Base-by-base conservation (phyloP, 1,140 invertebrate species). In the Aphelenchoides avenae region DNA sequence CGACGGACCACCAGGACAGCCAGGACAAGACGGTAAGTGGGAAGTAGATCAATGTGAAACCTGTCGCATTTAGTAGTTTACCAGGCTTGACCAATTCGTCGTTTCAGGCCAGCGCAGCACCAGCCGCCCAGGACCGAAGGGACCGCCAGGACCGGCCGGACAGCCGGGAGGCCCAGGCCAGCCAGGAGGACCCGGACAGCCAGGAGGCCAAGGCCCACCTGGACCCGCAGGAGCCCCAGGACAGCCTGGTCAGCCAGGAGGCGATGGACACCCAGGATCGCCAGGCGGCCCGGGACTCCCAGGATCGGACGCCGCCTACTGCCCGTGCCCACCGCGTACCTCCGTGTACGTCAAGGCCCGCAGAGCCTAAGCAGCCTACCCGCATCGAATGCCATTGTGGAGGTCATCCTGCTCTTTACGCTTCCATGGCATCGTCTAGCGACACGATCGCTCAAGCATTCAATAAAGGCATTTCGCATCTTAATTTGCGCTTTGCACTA, bases 301-400 rank as follows among this genome's bases (percentile, higher is more conserved):
- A 9, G 57, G 57, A 5, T 15, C 39, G n/a, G 48, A 47, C 37
- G 56, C 56, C 13, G 56, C 61, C 15, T 59, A 59, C 15, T 59
- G 57, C 29, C 61, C 57, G n/a, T 59, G 57, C 59, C 57, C 57
- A 6, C 61, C 57, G 29, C 57, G 57, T 27, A 59, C 57, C 24
- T n/a, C n/a, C n/a, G n/a, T n/a, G n/a, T n/a, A n/a, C n/a, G n/a
- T n/a, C n/a, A n/a, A n/a, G n/a, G n/a, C n/a, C n/a, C n/a, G n/a
- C n/a, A n/a, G n/a, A n/a, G n/a, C n/a, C n/a, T n/a, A n/a, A n/a
- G n/a, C n/a, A n/a, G n/a, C n/a, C n/a, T n/a, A n/a, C n/a, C n/a
- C n/a, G n/a, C n/a, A n/a, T n/a, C n/a, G n/a, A n/a, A n/a, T n/a
- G n/a, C n/a, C n/a, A n/a, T n/a, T n/a, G n/a, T n/a, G n/a, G n/a